phyloP scores from a whole-genome alignment of 1,140 invertebrate species.

The Rhopalosiphum maidis region DNA sequence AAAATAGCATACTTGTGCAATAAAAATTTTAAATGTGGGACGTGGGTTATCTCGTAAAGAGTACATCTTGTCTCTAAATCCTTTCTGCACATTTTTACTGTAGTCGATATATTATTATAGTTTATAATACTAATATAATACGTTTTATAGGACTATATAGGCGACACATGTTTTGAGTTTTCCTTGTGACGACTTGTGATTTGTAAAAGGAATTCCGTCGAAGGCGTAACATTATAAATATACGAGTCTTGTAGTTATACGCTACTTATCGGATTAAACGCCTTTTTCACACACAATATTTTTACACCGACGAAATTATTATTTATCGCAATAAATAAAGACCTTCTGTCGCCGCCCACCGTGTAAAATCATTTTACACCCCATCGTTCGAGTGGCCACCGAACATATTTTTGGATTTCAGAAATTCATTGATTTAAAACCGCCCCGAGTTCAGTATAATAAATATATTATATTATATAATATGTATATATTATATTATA shows the following conservation, averaged over 20 bases:
- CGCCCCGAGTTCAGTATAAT: not conserved
- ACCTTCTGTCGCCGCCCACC: not conserved
- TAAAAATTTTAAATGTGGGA: not conserved
- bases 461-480: not conserved
- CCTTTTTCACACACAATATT: conserved; percentile 37
- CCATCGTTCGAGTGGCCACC: conserved; percentile 4
- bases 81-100: not conserved
- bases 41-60: not conserved
- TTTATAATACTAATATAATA: too few species aligned
- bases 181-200: not conserved
- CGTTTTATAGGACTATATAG: not conserved
- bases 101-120: not conserved
- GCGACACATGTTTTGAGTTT: not conserved
- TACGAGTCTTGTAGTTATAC: not conserved
- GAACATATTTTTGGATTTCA: not conserved
- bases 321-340: conserved; percentile 15
- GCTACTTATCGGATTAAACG: conserved; percentile 33
- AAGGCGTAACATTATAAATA: not conserved
- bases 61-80: not conserved
- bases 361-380: not conserved
- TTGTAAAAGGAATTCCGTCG: not conserved
- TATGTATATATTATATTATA: not conserved
- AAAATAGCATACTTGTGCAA: too few species aligned
- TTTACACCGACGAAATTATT: conserved; percentile 33
- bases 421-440: not conserved